Percentiles rank a stretch among this genome's conserved stretches.
Conservation (phyloP, 2,113 vertebrate genomes). For the Chlorodrepanis virens region DNA sequence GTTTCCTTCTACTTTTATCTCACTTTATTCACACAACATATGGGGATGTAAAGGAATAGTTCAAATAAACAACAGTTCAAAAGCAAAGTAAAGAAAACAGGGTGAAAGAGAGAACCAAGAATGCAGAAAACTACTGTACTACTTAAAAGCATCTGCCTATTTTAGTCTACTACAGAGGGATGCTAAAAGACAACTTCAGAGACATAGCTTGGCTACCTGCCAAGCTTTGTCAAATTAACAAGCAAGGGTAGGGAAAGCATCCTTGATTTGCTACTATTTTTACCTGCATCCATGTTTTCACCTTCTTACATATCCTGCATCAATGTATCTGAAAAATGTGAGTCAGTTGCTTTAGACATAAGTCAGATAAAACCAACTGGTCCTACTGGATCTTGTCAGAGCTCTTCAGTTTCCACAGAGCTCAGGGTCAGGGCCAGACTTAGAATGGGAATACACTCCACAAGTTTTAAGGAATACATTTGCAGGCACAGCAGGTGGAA, state of each 20-base stretch:
- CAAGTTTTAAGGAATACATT: background rate
- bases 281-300: constrained; percentile 27
- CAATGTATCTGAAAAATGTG: background rate
- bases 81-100: background rate
- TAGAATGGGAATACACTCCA: background rate
- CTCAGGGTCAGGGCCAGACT: background rate
- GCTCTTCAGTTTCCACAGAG: background rate
- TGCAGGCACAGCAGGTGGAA: background rate
- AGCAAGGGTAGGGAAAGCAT: background rate
- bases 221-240: background rate
- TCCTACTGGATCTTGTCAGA: background rate
- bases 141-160: constrained; percentile 1
- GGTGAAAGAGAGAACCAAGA: background rate
- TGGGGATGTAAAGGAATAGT: background rate
- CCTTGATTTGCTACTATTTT: background rate
- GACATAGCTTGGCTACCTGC: background rate
- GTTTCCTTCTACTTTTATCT: background rate
- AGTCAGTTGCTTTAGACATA: background rate
- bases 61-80: background rate
- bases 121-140: background rate
- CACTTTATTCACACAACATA: background rate
- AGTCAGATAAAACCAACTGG: background rate
- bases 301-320: background rate
- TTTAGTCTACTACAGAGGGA: background rate
- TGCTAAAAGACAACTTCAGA: background rate